These are phyloP conservation scores for Cygnus atratus DNA, from an alignment of 2,113 vertebrate species.

Conservation along the genomic window DNA sequence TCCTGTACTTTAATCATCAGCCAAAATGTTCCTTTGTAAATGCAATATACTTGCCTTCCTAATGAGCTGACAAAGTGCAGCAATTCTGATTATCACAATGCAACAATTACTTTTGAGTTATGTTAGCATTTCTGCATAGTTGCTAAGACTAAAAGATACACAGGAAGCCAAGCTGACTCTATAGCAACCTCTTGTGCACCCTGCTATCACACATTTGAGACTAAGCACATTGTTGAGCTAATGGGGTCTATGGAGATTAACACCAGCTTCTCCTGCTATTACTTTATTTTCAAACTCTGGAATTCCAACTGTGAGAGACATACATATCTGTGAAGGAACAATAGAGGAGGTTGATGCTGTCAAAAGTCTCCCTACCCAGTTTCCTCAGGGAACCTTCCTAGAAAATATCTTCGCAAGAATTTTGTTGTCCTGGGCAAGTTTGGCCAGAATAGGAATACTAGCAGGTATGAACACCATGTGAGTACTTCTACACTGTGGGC, in stretches of 20 bases:
- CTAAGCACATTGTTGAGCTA: slow-evolving; percentile 3
- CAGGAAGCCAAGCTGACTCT: not conserved
- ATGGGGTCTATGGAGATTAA: slow-evolving; percentile 29
- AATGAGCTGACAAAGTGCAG: slow-evolving; percentile 5
- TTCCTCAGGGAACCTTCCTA: not conserved
- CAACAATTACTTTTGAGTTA: slow-evolving; percentile 36
- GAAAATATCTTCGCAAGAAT: not conserved
- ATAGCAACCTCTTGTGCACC: not conserved
- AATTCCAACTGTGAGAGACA: not conserved
- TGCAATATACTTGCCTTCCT: slow-evolving; percentile 19
- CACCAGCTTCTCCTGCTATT: slow-evolving; percentile 4
- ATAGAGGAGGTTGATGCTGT: not conserved
- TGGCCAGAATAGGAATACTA: not conserved
- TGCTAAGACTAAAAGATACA: not conserved
- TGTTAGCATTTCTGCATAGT: slow-evolving; percentile 3
- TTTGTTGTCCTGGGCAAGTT: not conserved
- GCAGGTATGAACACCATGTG: not conserved
- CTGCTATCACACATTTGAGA: slow-evolving; percentile 20
- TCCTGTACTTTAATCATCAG: slow-evolving; percentile 11
- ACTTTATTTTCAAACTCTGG: not conserved
- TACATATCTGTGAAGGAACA: not conserved
- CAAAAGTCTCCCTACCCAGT: not conserved
- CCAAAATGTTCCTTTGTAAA: slow-evolving; percentile 5
- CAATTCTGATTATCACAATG: slow-evolving; percentile 38
- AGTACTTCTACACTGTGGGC: not conserved